These are phyloP conservation scores for Otus sunia DNA, from an alignment of 2,113 vertebrate species.

Conservation along the genomic window DNA sequence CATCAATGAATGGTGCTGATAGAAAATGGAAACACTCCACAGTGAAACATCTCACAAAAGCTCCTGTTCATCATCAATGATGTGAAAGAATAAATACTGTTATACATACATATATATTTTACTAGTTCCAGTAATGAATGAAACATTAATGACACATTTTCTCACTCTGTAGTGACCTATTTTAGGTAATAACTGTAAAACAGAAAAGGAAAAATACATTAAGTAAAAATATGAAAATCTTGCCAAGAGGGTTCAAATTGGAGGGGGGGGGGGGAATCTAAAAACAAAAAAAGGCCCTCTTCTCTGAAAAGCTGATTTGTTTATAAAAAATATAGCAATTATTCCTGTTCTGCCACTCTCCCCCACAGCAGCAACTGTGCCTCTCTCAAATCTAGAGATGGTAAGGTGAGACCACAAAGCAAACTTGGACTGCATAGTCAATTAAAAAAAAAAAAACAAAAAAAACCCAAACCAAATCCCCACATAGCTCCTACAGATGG, in stretches of 20 bases:
- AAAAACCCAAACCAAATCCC: not conserved
- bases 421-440: not conserved
- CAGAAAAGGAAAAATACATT: not conserved
- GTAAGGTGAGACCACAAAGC: not conserved
- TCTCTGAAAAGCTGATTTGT: not conserved
- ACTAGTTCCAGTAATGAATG: not conserved
- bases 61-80: not conserved
- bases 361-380: not conserved
- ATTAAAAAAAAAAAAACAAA: not conserved
- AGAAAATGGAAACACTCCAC: not conserved
- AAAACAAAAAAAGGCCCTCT: not conserved
- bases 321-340: not conserved
- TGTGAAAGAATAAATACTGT: not conserved
- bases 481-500: not conserved
- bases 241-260: not conserved
- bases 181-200: not conserved
- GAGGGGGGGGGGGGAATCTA: too few relatives aligned
- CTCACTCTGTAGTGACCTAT: not conserved
- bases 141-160: not conserved
- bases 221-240: not conserved
- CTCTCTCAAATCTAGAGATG: not conserved
- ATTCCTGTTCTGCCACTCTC: not conserved
- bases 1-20: not conserved
- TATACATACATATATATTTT: not conserved
- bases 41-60: not conserved